Evolutionary conservation across 2,888 invertebrate species (phyloP), one percentile per base, ranked within the genome.

Genomic region (Tinea trinotella): DNA sequence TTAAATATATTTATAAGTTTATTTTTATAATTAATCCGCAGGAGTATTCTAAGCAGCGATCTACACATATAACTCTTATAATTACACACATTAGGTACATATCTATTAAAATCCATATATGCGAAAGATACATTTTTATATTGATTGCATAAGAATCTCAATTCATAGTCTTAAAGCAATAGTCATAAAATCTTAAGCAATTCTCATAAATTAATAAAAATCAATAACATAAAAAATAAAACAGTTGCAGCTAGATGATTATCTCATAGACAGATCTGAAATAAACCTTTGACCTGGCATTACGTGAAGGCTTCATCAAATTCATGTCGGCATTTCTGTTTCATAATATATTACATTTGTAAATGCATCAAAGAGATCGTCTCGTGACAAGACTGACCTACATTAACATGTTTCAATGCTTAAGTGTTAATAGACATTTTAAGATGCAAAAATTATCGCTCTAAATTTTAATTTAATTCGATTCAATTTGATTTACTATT

Each of bases 371-470:
- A 2, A 30, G 9, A 13, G 5, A 6, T 50, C n/a, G n/a, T 24
- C 50, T 50, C 50, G 22, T 22, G 20, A 50, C 50, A 2, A n/a
- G 4, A 12, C 24, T 24, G 20, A 24, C 50, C 50, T 50, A 50
- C 19, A 22, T 50, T 18, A n/a, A 2, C 1, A 18, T 7, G 9
- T 15, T 17, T 17, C 19, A 48, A 48, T 18, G 19, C 17, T 22
- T 18, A 44, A 44, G 3, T 18, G 13, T 15, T 48, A 20, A 20
- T 48, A 9, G 48, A 48, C 22, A 48, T 40, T 40, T 15, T 6
- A 6, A 40, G 40, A 40, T 40, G 40, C 15, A 40, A 7, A 40
- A 40, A 13, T 40, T 13, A 40, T 40, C 13, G 40, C 12, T 4
- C 30, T 30, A 2, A 30, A 30, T 30, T 30, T 30, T 30, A 4